Conservation (phyloP, 1,140 invertebrate species). For the Zophobas atratus region DNA sequence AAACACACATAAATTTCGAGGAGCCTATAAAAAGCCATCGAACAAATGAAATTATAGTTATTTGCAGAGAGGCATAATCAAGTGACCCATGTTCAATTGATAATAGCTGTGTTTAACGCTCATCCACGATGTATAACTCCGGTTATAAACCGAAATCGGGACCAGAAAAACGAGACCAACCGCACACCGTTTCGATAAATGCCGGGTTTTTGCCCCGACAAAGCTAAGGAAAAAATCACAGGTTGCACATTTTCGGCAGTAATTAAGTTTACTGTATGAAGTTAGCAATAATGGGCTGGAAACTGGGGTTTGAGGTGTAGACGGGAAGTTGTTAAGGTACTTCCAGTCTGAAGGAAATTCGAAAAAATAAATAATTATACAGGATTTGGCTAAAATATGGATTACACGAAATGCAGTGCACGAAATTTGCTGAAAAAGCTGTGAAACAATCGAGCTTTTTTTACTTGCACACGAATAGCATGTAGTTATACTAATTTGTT, state of each 20-base stretch:
- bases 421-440: too few relatives aligned
- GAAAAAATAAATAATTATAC: too few relatives aligned
- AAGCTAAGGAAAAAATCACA: neutral
- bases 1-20: slow-evolving; percentile 45
- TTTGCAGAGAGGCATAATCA: slow-evolving; percentile 42
- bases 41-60: slow-evolving; percentile 44
- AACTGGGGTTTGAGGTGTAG: too few relatives aligned
- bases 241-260: neutral
- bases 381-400: too few relatives aligned
- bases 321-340: too few relatives aligned
- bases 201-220: too few relatives aligned
- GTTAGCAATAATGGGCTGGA: too few relatives aligned
- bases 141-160: slow-evolving; percentile 31
- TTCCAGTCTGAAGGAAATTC: too few relatives aligned
- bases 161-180: slow-evolving; percentile 24
- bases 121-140: slow-evolving; percentile 9
- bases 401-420: too few relatives aligned
- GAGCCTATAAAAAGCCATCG: slow-evolving; percentile 39
- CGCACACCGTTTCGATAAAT: slow-evolving; percentile 14
- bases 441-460: too few relatives aligned
- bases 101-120: slow-evolving; percentile 45
- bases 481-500: too few relatives aligned
- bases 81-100: slow-evolving; percentile 45
- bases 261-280: neutral
- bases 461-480: too few relatives aligned